phyloP scores from a whole-genome alignment of 2,797 vertebrate genomes.

The Helarctos malayanus region DNA sequence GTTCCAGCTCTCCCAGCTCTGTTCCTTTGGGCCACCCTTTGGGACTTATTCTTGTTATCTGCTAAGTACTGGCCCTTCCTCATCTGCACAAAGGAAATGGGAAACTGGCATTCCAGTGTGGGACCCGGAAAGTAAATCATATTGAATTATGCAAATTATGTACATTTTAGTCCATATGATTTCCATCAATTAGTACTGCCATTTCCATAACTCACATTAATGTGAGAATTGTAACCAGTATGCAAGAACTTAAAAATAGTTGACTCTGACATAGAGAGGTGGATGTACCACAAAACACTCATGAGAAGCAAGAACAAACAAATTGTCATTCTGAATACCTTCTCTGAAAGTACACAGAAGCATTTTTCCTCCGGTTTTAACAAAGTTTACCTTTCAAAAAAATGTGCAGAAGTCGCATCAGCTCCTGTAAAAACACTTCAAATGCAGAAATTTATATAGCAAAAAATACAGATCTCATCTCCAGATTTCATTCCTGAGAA shows the following conservation, averaged over 20 bases:
- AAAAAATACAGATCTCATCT: not conserved
- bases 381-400: not conserved
- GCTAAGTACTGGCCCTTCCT: not conserved
- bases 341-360: not conserved
- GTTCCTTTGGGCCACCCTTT: not conserved
- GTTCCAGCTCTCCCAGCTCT: not conserved
- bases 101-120: not conserved
- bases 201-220: not conserved
- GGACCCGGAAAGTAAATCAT: not conserved
- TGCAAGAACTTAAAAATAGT: conserved; percentile 26
- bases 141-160: not conserved
- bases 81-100: not conserved
- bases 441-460: not conserved
- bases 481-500: not conserved
- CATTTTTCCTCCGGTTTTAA: not conserved
- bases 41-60: not conserved
- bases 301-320: not conserved
- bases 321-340: not conserved
- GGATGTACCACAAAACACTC: not conserved
- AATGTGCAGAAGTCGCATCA: not conserved
- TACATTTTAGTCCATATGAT: not conserved
- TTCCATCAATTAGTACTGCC: not conserved
- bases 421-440: not conserved
- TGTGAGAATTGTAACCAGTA: not conserved
- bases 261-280: not conserved